Percentiles rank a stretch among this genome's conserved stretches.
phyloP scores from a whole-genome alignment of 2,888 invertebrate species.

The Eupithecia subfuscata region DNA sequence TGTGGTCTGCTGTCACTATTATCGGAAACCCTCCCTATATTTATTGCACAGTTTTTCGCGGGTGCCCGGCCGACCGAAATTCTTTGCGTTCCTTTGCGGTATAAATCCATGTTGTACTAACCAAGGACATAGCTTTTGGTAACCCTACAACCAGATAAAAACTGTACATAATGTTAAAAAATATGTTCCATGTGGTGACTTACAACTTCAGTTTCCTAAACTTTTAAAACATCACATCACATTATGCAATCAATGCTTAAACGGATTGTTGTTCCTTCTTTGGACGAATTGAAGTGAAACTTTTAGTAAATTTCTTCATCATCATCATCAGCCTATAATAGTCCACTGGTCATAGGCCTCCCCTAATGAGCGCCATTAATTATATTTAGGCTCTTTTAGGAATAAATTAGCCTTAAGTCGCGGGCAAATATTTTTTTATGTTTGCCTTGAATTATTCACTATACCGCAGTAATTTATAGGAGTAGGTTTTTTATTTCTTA shows the following conservation, averaged over 20 bases:
- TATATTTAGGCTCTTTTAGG: background rate
- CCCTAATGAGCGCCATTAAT: background rate
- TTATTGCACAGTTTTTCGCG: constrained; percentile 53
- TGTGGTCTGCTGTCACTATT: constrained; percentile 18
- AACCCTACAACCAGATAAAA: background rate
- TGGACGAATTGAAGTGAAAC: background rate
- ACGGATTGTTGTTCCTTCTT: no score
- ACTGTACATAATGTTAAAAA: no score
- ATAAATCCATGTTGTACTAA: constrained; percentile 54
- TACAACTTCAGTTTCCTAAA: background rate
- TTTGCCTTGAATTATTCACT: background rate
- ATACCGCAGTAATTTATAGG: background rate
- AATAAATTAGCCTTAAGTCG: background rate
- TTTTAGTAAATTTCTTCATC: background rate
- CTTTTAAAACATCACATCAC: background rate
- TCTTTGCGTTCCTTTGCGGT: constrained; percentile 53
- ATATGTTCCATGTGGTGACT: background rate
- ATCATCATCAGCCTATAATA: no score
- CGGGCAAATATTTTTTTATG: background rate
- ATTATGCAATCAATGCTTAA: no score
- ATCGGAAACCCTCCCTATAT: constrained; percentile 21
- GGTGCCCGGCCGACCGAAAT: constrained; percentile 53
- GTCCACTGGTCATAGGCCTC: no score
- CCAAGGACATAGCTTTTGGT: background rate
- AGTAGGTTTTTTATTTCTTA: constrained; percentile 12